Evolutionary conservation across 1,140 invertebrate species (phyloP), one percentile per base, ranked within the genome.

Genomic region (Orchesella cincta): DNA sequence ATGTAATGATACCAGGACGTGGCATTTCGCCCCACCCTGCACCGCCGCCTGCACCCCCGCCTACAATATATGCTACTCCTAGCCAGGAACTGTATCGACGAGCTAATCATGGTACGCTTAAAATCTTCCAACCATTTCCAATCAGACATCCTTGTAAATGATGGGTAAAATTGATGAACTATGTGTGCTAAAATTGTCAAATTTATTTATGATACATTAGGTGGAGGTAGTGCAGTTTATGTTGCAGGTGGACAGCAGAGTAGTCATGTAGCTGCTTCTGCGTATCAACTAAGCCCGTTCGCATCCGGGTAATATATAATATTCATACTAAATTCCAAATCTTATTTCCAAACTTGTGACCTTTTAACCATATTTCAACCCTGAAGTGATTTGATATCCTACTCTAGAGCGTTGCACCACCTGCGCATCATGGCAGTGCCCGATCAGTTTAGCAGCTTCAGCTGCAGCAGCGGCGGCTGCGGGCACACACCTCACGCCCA

Each of bases 361-460:
- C n/a, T n/a, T n/a, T 18, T 18, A 46, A 70, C 39, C 64, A 18
- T 23, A n/a, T 67, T 67, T 31, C 26, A 67, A n/a, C n/a, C n/a
- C n/a, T 67, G 8, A 29, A 67, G 14, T 67, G 29, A n/a, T 67
- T 29, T 67, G 39, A 67, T 78, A 2, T 54, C 80, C 79, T 79
- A 76, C 84, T 92, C 89, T 85, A 89, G 92, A 79, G 91, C 91
- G 62, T 89, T 92, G 79, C 92, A 76, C 93, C 93, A 16, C 93
- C 93, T 78, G 93, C 93, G 39, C 93, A 94, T 86, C 93, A 95
- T 86, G 91, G 91, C 83, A 93, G 91, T 83, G 92, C 92, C 78
- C 87, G 93, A 81, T 92, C 93, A 80, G 90, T 94, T 73, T 85
- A n/a, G n/a, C 93, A 81, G 89, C 91, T n/a, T 89, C 89, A 73